Percentiles rank a stretch among this genome's conserved stretches.
Conservation (phyloP, 2,888 invertebrate genomes). For the Acholoe squamosa region DNA sequence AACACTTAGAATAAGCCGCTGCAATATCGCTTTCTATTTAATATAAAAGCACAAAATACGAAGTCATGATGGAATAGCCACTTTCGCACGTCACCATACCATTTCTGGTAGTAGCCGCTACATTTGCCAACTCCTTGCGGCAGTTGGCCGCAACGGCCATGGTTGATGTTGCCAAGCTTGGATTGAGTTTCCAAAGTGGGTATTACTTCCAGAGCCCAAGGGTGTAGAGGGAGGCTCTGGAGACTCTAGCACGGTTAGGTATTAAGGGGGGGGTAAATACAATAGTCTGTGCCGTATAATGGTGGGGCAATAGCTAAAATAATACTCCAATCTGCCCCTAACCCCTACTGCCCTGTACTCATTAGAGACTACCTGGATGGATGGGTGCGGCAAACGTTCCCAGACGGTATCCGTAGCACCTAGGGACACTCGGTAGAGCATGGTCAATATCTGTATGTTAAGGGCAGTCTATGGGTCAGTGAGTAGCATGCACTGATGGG, state of each 20-base stretch:
- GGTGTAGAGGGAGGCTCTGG: neutral
- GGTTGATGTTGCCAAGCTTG: neutral
- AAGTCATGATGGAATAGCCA: no score
- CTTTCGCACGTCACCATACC: neutral
- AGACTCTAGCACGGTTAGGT: neutral
- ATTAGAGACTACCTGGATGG: neutral
- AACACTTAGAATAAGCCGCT: no score
- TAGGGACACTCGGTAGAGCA: neutral
- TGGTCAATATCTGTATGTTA: no score
- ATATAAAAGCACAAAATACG: no score
- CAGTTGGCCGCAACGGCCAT: constrained; percentile 7
- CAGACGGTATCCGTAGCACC: neutral
- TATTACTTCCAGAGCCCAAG: neutral
- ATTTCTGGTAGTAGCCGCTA: neutral
- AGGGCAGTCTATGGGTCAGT: no score
- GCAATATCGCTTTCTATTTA: no score
- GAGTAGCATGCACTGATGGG: no score
- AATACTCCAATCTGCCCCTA: neutral
- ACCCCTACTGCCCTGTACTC: neutral
- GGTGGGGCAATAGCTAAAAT: neutral
- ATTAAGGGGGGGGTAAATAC: neutral
- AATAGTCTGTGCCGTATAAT: neutral
- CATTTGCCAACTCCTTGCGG: constrained; percentile 3
- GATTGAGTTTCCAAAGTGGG: neutral
- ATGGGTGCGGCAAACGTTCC: neutral